Conservation (phyloP, 2,888 invertebrate species). For the Lasioglossum pauxillum region DNA sequence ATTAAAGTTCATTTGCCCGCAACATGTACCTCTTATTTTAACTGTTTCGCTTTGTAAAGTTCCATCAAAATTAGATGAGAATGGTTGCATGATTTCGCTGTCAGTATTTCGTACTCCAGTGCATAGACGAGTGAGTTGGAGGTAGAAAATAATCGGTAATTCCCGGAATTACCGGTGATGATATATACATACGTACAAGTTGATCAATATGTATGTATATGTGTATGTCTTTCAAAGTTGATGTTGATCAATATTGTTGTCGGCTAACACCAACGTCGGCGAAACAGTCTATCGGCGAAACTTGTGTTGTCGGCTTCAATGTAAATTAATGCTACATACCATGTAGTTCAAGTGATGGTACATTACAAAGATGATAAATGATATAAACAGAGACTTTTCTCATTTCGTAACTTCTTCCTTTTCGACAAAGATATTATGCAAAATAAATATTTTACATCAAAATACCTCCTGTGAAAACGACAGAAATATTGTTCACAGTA, state of each 20-base stretch:
- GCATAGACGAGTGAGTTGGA: neutral
- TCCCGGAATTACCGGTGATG: neutral
- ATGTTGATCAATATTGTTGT: constrained; percentile 8
- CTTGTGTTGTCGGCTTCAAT: neutral
- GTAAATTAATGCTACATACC: neutral
- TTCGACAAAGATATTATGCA: neutral
- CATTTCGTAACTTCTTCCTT: neutral
- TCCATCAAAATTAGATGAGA: neutral
- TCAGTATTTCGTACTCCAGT: neutral
- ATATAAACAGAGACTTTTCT: neutral
- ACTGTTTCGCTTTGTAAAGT: neutral
- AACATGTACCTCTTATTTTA: neutral
- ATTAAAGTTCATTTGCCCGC: neutral
- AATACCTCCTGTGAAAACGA: neutral
- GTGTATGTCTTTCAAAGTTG: neutral
- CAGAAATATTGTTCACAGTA: no score
- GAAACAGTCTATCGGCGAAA: neutral
- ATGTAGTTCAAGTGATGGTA: neutral
- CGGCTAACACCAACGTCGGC: neutral
- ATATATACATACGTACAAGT: neutral
- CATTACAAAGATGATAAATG: neutral
- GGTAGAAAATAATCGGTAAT: neutral
- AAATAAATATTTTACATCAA: neutral
- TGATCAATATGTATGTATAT: neutral
- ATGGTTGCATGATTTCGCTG: neutral